Percentiles rank a stretch among this genome's conserved stretches.
phyloP scores from a whole-genome alignment of 2,797 vertebrate species.

The Helicolenus hilgendorfi region DNA sequence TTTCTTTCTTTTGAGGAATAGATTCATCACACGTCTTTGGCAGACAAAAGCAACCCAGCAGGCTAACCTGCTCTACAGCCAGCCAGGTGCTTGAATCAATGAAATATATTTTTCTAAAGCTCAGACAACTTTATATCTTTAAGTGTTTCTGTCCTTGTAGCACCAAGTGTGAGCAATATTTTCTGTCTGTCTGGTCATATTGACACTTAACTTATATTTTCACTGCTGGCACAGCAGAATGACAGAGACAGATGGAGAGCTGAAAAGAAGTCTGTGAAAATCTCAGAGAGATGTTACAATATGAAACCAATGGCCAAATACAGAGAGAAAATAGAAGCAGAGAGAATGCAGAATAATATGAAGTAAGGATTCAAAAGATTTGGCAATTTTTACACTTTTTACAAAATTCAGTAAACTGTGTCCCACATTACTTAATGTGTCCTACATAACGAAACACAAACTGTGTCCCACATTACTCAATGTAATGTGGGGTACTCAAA shows the following conservation, averaged over 20 bases:
- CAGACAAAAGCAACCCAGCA: conserved; percentile 16
- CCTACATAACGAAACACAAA: background rate
- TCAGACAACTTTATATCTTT: conserved; percentile 7
- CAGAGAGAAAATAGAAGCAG: background rate
- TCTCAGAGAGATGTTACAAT: background rate
- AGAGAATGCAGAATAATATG: background rate
- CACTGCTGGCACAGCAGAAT: background rate
- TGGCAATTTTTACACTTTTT: background rate
- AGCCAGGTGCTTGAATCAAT: conserved; percentile 14
- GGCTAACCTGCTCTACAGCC: conserved; percentile 1
- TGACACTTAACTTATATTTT: background rate
- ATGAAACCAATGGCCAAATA: background rate
- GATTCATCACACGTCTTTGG: conserved; percentile 15
- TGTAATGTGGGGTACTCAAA: background rate
- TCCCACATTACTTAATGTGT: background rate
- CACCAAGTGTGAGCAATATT: background rate
- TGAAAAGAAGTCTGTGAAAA: conserved; percentile 20
- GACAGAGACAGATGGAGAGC: conserved; percentile 15
- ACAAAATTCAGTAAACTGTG: background rate
- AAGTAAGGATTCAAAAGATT: background rate
- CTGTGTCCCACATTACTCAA: background rate
- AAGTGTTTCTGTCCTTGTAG: background rate
- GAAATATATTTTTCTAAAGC: conserved; percentile 17
- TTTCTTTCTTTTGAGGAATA: background rate
- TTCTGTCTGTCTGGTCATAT: background rate